Conservation (phyloP, 1,140 invertebrate species). For the Drosophila virilis region DNA sequence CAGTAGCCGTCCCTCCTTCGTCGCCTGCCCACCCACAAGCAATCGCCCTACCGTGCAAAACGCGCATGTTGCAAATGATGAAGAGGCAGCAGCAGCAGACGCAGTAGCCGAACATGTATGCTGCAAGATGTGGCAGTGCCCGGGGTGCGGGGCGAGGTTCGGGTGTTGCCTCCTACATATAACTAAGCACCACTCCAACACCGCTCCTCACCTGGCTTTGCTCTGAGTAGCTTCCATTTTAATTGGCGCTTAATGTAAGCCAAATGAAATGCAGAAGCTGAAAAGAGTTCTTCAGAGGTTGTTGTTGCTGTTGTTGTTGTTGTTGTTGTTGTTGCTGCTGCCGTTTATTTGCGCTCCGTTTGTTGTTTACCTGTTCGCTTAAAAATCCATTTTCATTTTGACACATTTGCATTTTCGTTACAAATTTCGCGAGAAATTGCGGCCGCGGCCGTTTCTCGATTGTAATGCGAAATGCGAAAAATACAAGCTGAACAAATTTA, state of each 20-base stretch:
- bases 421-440: constrained; percentile 48
- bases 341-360: constrained; percentile 25
- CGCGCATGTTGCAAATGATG: constrained; percentile 24
- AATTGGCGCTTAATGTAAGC: constrained; percentile 46
- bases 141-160: not conserved
- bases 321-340: constrained; percentile 12
- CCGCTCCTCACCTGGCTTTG: not conserved
- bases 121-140: not conserved
- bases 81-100: not conserved
- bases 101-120: not conserved
- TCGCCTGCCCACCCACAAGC: not conserved
- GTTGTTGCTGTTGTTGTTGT: constrained; percentile 2
- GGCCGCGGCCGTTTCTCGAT: constrained; percentile 22
- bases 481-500: not conserved
- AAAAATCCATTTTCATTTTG: constrained; percentile 54
- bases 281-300: constrained; percentile 11
- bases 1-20: not conserved
- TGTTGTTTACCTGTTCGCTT: constrained; percentile 40
- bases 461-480: constrained; percentile 9
- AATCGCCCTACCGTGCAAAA: constrained; percentile 6
- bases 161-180: not conserved
- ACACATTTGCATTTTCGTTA: constrained; percentile 54
- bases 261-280: constrained; percentile 38
- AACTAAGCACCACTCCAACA: not conserved
- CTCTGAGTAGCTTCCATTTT: constrained; percentile 38